Conservation (phyloP, 2,113 vertebrate species). For the Pagrus major region DNA sequence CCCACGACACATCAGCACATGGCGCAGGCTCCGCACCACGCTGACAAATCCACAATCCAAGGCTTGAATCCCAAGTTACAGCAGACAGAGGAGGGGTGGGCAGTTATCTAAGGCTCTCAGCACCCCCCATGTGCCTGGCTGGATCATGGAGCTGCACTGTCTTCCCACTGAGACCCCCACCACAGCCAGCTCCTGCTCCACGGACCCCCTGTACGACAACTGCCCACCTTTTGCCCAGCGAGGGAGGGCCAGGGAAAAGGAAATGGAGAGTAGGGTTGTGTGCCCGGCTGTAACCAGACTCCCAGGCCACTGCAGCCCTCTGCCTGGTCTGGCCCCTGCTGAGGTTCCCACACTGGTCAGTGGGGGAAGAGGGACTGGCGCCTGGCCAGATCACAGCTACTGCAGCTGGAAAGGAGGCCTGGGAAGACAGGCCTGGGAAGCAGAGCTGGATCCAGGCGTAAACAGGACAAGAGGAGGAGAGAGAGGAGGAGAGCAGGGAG, state of each 20-base stretch:
- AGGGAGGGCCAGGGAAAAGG: slow-evolving; percentile 60
- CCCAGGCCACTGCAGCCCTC: slow-evolving; percentile 51
- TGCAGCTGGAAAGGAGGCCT: slow-evolving; percentile 76
- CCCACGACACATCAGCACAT: slow-evolving; percentile 50
- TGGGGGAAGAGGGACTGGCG: slow-evolving; percentile 68
- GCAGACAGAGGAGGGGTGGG: slow-evolving; percentile 61
- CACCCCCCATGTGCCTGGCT: slow-evolving; percentile 52
- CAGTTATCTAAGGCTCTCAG: slow-evolving; percentile 53
- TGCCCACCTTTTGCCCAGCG: slow-evolving; percentile 66
- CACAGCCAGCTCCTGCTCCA: slow-evolving; percentile 73
- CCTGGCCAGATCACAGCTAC: slow-evolving; percentile 77
- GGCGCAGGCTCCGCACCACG: slow-evolving; percentile 42
- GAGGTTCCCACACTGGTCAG: slow-evolving; percentile 73
- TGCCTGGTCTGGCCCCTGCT: slow-evolving; percentile 65
- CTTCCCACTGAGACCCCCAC: slow-evolving; percentile 70
- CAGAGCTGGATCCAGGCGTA: slow-evolving; percentile 36
- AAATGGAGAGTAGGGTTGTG: slow-evolving; percentile 58
- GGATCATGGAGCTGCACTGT: slow-evolving; percentile 76
- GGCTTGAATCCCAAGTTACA: slow-evolving; percentile 49
- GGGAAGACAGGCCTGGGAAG: slow-evolving; percentile 68
- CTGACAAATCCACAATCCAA: slow-evolving; percentile 54
- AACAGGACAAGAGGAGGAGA: slow-evolving; percentile 57
- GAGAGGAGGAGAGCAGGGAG: slow-evolving; percentile 46
- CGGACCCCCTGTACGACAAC: slow-evolving; percentile 70
- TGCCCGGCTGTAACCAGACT: slow-evolving; percentile 74